Evolutionary conservation across 1,140 invertebrate species (phyloP), one percentile per base, ranked within the genome.

Genomic region (Zaprionus ornatus): DNA sequence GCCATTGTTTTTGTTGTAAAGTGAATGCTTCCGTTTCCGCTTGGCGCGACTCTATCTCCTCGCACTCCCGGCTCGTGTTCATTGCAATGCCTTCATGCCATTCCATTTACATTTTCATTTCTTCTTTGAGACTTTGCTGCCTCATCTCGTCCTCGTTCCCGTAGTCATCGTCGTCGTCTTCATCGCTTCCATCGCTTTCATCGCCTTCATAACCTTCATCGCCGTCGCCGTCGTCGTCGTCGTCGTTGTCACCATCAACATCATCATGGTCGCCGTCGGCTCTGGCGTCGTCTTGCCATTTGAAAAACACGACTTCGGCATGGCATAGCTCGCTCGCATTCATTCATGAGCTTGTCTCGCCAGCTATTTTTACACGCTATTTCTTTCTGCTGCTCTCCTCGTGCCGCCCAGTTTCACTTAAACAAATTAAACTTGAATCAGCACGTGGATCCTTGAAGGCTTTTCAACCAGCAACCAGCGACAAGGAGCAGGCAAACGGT

Each of bases 1-100:
- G 55, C 45, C 80, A 80, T 83, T 80, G 80, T 80, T 83, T 88
- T 83, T 88, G 83, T 83, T 68, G 76, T 72, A 42, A 82, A 85
- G 79, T 86, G 82, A 80, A 74, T 77, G 74, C 71, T 87, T 87
- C 85, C 84, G 84, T 76, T 90, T 88, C 80, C 84, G 78, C 65
- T 57, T 50, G 76, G 21, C 68, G 54, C 82, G 66, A 19, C 50
- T 48, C 21, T 71, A 37, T 35, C 50, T 12, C 17, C 17, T 75
- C 61, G 45, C 40, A 10, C 60, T 13, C 3, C 21, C 13, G 9
- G 9, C 17, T 5, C 19, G 37, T 42, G 0, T 9, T 23, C 15
- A 23, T 19, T 9, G 1, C 35, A 15, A 25, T 60, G 35, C 19
- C 45, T 12, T 42, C 15, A 3, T 27, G 40, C 57, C 37, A 13